These are phyloP conservation scores for Lordiphosa andalusiaca DNA, from an alignment of 2,888 invertebrate genomes.

Conservation along the genomic window DNA sequence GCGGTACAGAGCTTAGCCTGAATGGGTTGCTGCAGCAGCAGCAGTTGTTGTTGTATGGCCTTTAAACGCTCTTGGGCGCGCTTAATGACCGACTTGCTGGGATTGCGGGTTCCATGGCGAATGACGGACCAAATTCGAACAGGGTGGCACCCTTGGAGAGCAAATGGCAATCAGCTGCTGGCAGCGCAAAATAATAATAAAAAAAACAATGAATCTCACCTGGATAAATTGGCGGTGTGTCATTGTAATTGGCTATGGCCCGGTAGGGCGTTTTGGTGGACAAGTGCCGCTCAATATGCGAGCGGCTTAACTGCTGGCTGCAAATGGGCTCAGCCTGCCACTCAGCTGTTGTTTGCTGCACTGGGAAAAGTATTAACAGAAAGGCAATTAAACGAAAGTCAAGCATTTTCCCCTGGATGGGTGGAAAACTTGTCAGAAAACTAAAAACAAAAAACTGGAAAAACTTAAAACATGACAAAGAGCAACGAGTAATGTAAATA, in stretches of 20 bases:
- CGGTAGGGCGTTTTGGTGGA: slow-evolving; percentile 89
- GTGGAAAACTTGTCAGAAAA: slow-evolving; percentile 61
- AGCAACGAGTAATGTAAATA: slow-evolving; percentile 4
- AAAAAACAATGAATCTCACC: slow-evolving; percentile 80
- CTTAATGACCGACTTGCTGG: slow-evolving; percentile 83
- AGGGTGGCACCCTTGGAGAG: slow-evolving; percentile 83
- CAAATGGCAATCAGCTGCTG: slow-evolving; percentile 14
- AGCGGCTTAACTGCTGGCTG: slow-evolving; percentile 48
- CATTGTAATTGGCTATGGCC: slow-evolving; percentile 84
- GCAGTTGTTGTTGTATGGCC: slow-evolving; percentile 62
- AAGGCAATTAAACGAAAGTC: background rate
- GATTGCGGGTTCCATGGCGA: slow-evolving; percentile 90
- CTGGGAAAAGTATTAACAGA: slow-evolving; percentile 9
- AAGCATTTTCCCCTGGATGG: slow-evolving; percentile 52
- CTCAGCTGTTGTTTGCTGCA: background rate
- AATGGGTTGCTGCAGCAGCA: slow-evolving; percentile 75
- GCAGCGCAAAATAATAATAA: background rate
- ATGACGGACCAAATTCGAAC: slow-evolving; percentile 88
- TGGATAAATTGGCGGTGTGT: slow-evolving; percentile 82
- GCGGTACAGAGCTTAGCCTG: slow-evolving; percentile 81
- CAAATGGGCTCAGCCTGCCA: slow-evolving; percentile 36
- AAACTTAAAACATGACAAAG: slow-evolving; percentile 13
- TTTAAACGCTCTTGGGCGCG: slow-evolving; percentile 82
- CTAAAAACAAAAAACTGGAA: background rate
- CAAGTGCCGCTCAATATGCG: slow-evolving; percentile 82